phyloP scores from a whole-genome alignment of 2,797 vertebrate species.

The Masticophis lateralis region DNA sequence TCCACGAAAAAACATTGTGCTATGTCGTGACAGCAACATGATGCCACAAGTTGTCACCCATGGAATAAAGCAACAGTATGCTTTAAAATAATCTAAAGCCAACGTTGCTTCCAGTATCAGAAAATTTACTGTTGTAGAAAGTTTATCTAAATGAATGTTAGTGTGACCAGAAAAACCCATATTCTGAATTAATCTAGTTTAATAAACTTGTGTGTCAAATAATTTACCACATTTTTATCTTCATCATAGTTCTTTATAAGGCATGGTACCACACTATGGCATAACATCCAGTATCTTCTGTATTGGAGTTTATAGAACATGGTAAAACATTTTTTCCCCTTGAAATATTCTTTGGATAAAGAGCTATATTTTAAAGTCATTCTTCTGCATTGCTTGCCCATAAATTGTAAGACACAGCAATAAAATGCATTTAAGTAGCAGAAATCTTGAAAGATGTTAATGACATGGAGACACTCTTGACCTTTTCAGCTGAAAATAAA shows the following conservation, averaged over 20 bases:
- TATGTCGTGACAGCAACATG: too few relatives aligned
- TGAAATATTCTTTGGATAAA: background rate
- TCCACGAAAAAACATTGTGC: too few relatives aligned
- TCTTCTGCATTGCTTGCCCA: background rate
- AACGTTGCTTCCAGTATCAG: background rate
- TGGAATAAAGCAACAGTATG: background rate
- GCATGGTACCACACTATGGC: too few relatives aligned
- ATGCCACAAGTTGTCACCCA: too few relatives aligned
- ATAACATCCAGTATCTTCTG: background rate
- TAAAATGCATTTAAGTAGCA: background rate
- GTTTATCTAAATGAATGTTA: background rate
- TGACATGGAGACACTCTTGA: background rate
- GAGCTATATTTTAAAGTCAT: background rate
- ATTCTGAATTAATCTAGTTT: background rate
- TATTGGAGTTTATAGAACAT: background rate
- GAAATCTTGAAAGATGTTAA: background rate
- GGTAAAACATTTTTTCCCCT: background rate
- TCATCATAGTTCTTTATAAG: background rate
- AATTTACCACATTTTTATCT: background rate
- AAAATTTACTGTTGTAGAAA: background rate
- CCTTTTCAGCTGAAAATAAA: background rate
- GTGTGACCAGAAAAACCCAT: background rate
- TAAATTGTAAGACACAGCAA: background rate
- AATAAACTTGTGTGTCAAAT: background rate
- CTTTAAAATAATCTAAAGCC: background rate